Evolutionary conservation across 2,888 invertebrate genomes (phyloP), one percentile per base, ranked within the genome.

Genomic region (Amphimallon solstitiale): DNA sequence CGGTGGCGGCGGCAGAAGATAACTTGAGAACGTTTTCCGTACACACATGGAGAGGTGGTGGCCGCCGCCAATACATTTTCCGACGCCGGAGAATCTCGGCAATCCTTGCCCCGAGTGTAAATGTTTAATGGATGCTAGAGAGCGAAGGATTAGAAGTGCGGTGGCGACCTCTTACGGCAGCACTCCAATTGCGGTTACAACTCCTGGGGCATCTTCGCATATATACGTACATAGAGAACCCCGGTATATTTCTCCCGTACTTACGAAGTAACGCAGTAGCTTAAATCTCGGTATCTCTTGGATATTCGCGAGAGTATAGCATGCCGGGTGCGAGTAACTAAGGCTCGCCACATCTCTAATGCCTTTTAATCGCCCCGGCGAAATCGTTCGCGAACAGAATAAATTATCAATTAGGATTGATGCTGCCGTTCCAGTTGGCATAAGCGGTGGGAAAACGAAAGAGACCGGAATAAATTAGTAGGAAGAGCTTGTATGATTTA

Each of bases 51-150:
- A 29, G n/a, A n/a, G n/a, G n/a, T n/a, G 29, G 29, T 29, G 29
- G 29, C 35, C 54, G 54, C 35, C 45, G 63, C 45, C 63, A 43
- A 54, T 63, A 54, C 63, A 63, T 63, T 63, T 45, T 34, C 54
- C 9, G 46, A 54, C 63, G 54, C 5, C 21, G 34, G 73, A 70
- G 73, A 74, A 70, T 73, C 75, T 73, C 73, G 74, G 76, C 76
- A 78, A 78, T 79, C 77, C 78, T 79, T 77, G 79, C 79, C 80
- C 77, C 78, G 76, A 80, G 80, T 80, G 78, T 81, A 78, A 81
- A 81, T 81, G 79, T 81, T 81, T 81, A 80, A 81, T 81, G 81
- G 80, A 75, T 78, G 78, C 79, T 79, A 80, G 79, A 78, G 80
- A 76, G 75, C 5, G 29, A 29, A 76, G 79, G 77, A 78, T 77